Evolutionary conservation across 2,888 invertebrate species (phyloP), one percentile per base, ranked within the genome.

Genomic region (Agrotis clavis): DNA sequence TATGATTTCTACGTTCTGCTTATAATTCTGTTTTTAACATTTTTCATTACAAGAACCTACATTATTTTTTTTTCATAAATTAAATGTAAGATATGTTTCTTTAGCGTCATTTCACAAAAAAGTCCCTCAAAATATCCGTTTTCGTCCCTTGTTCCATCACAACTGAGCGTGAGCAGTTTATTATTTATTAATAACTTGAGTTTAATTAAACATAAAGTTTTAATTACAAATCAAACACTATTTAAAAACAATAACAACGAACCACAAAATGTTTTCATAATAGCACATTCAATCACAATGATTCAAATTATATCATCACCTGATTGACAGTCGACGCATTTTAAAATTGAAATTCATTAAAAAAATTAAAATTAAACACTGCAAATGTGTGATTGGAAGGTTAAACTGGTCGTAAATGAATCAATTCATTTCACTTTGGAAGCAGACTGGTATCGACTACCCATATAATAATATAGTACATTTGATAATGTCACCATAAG

Each of bases 281-380:
- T 59, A 59, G 11, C 63, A 69, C 57, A 69, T 51, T 47, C 67
- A 73, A 59, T 50, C 66, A 82, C 59, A 63, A 35, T 53, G 48
- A 73, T 62, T 65, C 50, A 70, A 82, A 74, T 48, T 21, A 79
- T 56, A 74, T 50, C 18, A 60, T 81, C 71, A 86, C 85, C 85
- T 86, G 64, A 83, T 78, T 21, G 85, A 83, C 25, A 86, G 61
- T 77, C 76, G 81, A 61, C 85, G 81, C 86, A 86, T 83, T 60
- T 82, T 77, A 73, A 86, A 85, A 76, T 84, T 78, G 14, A 84
- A 79, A 85, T 84, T 86, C 84, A 85, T 85, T 54, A 64, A 63
- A 56, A 57, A 73, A 62, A 60, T 57, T 21, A 66, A 69, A 79
- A 53, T 67, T 71, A 54, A 72, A 65, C 77, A 73, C 75, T 70